These are phyloP conservation scores for Cataglyphis albicans DNA, from an alignment of 2,888 invertebrate species.

Conservation along the genomic window DNA sequence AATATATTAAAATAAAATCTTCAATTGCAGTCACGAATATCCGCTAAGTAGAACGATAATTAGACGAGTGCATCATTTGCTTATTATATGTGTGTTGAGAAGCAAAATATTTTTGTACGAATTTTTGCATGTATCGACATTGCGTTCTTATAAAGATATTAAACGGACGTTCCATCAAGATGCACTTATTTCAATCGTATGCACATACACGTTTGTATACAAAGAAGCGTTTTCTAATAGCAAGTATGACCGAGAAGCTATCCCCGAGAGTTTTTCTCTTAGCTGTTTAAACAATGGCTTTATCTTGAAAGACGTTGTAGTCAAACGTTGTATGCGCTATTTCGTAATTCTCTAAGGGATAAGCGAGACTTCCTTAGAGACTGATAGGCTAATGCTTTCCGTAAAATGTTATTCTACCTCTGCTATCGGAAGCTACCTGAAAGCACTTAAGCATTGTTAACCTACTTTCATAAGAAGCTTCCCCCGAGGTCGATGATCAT, in stretches of 20 bases:
- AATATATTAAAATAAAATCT: background rate
- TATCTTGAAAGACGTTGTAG: constrained; percentile 61
- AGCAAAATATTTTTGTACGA: constrained; percentile 35
- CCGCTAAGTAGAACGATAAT: background rate
- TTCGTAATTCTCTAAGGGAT: constrained; percentile 26
- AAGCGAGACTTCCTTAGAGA: constrained; percentile 42
- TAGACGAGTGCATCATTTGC: constrained; percentile 8
- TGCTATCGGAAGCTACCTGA: constrained; percentile 39
- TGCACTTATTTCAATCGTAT: constrained; percentile 35
- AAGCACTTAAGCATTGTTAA: constrained; percentile 56
- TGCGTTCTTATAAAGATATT: constrained; percentile 60
- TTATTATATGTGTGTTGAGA: constrained; percentile 10
- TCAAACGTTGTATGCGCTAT: constrained; percentile 6
- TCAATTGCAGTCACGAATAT: background rate
- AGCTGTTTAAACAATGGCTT: constrained; percentile 62
- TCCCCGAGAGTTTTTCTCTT: constrained; percentile 59
- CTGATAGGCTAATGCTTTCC: constrained; percentile 57
- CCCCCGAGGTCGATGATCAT: constrained; percentile 42
- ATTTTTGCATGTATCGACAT: constrained; percentile 37
- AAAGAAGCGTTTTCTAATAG: constrained; percentile 45
- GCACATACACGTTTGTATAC: background rate
- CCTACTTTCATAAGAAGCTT: constrained; percentile 38
- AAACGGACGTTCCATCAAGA: constrained; percentile 61
- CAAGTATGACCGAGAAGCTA: constrained; percentile 42
- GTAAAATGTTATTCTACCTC: constrained; percentile 46